phyloP scores from a whole-genome alignment of 1,140 invertebrate species.

The Ceratitis capitata region DNA sequence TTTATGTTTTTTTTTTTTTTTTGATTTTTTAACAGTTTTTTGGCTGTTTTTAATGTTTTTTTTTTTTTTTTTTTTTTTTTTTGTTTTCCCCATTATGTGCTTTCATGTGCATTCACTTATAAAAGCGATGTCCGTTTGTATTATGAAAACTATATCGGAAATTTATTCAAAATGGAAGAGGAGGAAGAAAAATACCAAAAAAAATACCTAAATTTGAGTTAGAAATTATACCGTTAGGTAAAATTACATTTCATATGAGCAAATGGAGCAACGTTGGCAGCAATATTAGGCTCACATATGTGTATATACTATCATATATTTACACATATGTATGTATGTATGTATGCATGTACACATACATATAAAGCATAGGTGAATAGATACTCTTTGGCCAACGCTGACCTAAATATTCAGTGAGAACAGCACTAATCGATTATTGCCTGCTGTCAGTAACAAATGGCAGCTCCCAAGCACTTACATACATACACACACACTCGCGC shows the following conservation, averaged over 20 bases:
- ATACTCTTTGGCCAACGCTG: neutral
- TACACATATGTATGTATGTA: neutral
- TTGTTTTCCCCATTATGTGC: no score
- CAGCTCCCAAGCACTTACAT: neutral
- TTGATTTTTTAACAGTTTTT: no score
- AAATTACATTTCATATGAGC: neutral
- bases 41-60: no score
- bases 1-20: neutral
- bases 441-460: neutral
- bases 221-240: neutral
- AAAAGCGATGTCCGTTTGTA: neutral
- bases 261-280: neutral
- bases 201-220: neutral
- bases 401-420: slow-evolving; percentile 17
- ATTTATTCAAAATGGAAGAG: neutral
- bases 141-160: neutral
- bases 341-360: neutral
- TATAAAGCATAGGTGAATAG: neutral
- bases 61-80: no score
- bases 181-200: neutral
- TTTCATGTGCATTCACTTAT: neutral
- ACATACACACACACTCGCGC: neutral
- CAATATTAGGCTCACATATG: no score
- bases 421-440: neutral
- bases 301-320: no score